These are phyloP conservation scores for Brachypodius melanocephalos DNA, from an alignment of 2,113 vertebrate species.

Conservation along the genomic window DNA sequence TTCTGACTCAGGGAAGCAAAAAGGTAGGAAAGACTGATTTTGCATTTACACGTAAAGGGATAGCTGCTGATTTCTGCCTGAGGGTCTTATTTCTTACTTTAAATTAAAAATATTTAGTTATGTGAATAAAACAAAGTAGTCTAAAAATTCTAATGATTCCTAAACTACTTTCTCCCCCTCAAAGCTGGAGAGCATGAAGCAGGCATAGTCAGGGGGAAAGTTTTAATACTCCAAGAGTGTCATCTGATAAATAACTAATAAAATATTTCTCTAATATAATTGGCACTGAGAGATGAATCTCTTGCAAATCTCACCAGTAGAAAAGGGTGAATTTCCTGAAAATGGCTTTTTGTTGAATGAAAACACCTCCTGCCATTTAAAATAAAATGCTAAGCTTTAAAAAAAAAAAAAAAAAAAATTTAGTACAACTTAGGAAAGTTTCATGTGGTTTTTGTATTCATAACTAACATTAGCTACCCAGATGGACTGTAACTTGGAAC, in stretches of 20 bases:
- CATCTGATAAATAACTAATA: not conserved
- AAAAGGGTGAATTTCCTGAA: not conserved
- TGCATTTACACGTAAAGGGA: not conserved
- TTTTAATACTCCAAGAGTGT: not conserved
- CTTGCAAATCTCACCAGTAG: not conserved
- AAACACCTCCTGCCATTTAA: not conserved
- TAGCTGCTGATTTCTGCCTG: not conserved
- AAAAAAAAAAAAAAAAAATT: not conserved
- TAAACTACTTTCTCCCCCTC: not conserved
- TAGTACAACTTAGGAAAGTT: not conserved
- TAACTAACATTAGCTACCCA: not conserved
- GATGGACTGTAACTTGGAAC: not conserved
- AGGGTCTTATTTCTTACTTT: not conserved
- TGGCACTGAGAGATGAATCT: not conserved
- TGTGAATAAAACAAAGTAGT: not conserved
- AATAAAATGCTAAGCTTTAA: not conserved
- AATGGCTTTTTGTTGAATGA: not conserved
- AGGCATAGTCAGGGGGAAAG: not conserved
- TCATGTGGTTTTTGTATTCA: rapidly evolving
- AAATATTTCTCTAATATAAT: not conserved
- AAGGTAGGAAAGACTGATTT: not conserved
- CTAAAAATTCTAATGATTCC: not conserved
- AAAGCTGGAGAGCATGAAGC: not conserved
- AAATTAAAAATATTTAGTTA: not conserved
- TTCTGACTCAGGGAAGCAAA: not conserved